Conservation (phyloP, 2,113 vertebrate species). For the Tragulus kanchil region DNA sequence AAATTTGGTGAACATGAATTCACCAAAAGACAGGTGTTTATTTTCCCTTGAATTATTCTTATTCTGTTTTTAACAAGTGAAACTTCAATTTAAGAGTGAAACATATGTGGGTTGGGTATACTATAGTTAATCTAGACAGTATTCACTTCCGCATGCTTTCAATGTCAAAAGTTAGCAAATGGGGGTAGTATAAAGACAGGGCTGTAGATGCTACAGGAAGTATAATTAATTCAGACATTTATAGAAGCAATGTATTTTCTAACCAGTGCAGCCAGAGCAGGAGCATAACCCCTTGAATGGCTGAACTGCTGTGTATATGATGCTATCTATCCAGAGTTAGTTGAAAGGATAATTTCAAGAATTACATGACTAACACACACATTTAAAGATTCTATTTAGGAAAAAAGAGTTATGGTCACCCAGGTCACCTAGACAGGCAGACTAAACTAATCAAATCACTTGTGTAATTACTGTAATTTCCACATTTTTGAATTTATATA, state of each 20-base stretch:
- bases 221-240: not conserved
- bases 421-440: not conserved
- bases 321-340: not conserved
- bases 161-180: not conserved
- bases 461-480: slow-evolving; percentile 33
- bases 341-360: slow-evolving; percentile 47
- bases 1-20: not conserved
- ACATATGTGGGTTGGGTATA: not conserved
- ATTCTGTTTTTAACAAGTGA: not conserved
- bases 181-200: not conserved
- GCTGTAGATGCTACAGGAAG: not conserved
- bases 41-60: not conserved
- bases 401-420: slow-evolving; percentile 15
- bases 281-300: not conserved
- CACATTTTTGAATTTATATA: slow-evolving; percentile 59
- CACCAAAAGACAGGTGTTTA: not conserved
- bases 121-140: not conserved
- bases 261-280: not conserved
- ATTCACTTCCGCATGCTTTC: not conserved
- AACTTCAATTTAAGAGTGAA: not conserved
- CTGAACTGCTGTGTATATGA: not conserved
- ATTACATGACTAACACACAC: not conserved
- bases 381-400: slow-evolving; percentile 40
- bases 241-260: not conserved
- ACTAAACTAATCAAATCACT: slow-evolving; percentile 19